Base-by-base conservation (phyloP, 2,113 vertebrate genomes). In the Carassius carassius region DNA sequence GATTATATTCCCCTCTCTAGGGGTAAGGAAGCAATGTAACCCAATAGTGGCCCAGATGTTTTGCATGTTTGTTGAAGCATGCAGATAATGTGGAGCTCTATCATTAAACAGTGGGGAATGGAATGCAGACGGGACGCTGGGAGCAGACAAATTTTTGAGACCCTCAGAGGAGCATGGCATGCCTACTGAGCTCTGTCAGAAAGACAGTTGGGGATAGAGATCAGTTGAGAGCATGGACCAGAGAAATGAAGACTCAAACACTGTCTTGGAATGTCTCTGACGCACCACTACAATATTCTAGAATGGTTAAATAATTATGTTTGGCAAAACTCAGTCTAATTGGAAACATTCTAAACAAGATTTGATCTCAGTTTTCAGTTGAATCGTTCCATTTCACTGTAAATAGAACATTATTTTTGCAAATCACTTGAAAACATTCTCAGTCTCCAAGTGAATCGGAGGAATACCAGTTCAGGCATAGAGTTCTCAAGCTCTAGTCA, bases 21-120 rank as follows among this genome's bases (percentile, higher is more conserved):
- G 86, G 90, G 87, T 76, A 85, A 78, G 86, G 81, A 89, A 86
- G 82, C 23, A 65, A 16, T 91, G 93, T 90, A 95, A 95, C 87
- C 85, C 87, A 93, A 95, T 91, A 91, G 89, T 84, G 62, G 90
- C 90, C 73, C 92, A 95, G 96, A 95, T 95, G 95, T 95, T 95
- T 95, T 86, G 41, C 86, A 69, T n/a, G n/a, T n/a, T n/a, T n/a
- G n/a, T 89, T 93, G 93, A 93, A 93, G 94, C 90, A 75, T 92
- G 92, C 90, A 94, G 93, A 91, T 90, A 88, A 90, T 88, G 87
- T 83, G 87, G 85, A 91, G 78, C 74, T 88, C 86, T 37, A 88
- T 89, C 89, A 87, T 89, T 89, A 92, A 89, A 89, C 86, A 84
- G 83, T 56, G 80, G 65, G 81, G 86, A 88, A 85, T 81, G 85